Conservation (phyloP, 1,140 invertebrate genomes). For the Akabosia matsudoensis region DNA sequence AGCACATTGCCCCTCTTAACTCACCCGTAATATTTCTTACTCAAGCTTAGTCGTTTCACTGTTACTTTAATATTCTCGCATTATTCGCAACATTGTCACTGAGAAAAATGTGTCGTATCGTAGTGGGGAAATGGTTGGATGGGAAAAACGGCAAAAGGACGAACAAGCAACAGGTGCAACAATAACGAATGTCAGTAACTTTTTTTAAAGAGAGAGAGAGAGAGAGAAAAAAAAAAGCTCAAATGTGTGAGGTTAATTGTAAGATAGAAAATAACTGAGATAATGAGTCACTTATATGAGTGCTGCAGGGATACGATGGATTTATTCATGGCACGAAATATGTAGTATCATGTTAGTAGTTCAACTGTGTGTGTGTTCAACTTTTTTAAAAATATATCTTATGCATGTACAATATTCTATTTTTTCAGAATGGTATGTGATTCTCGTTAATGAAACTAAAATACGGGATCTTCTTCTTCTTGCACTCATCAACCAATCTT, state of each 20-base stretch:
- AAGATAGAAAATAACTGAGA: conserved; percentile 9
- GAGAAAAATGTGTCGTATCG: not conserved
- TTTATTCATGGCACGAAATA: not conserved
- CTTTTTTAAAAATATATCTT: no score
- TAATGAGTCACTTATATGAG: conserved; percentile 8
- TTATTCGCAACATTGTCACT: not conserved
- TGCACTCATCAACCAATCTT: not conserved
- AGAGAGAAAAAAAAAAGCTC: no score
- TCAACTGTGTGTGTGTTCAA: not conserved
- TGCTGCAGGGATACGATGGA: not conserved
- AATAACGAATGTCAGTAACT: not conserved
- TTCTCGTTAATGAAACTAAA: conserved; percentile 21
- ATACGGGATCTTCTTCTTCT: conserved; percentile 20
- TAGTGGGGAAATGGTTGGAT: no score
- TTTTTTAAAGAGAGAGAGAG: not conserved
- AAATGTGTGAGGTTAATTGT: conserved; percentile 5
- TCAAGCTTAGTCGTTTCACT: no score
- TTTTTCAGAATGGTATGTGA: not conserved
- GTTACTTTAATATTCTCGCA: no score
- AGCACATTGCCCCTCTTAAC: no score
- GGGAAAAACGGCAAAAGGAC: not conserved
- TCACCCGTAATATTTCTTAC: no score
- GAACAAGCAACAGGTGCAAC: not conserved
- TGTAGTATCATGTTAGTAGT: not conserved
- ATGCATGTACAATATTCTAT: not conserved